A percentile compares a stretch with the other conserved stretches of the same genome.
phyloP scores from a whole-genome alignment of 2,888 invertebrate species.

The Andricus curvator region DNA sequence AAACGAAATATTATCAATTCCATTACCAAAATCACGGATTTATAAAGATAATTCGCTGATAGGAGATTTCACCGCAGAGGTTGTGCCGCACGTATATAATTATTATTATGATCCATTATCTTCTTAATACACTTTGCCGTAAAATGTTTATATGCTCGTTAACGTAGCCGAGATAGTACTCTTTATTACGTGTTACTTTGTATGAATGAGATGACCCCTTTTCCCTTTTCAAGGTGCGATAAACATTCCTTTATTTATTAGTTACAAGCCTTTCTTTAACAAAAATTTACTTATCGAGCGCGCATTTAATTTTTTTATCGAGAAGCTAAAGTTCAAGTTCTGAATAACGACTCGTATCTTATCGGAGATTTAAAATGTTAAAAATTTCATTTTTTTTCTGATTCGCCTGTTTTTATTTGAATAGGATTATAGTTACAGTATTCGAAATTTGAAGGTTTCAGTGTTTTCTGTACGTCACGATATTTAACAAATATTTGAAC shows the following conservation, averaged over 20 bases:
- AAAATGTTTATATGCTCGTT: conserved; percentile 34
- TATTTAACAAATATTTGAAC: too few relatives aligned
- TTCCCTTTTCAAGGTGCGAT: conserved; percentile 3
- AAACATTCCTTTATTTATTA: conserved; percentile 19
- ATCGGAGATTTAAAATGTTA: not conserved
- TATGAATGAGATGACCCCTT: conserved; percentile 22
- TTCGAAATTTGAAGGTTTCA: too few relatives aligned
- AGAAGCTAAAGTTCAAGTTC: conserved; percentile 22
- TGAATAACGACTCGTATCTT: conserved; percentile 8
- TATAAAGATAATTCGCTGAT: conserved; percentile 6
- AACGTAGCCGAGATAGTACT: conserved; percentile 4
- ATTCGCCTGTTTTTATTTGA: not conserved
- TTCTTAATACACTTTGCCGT: conserved; percentile 18
- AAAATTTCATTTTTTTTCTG: not conserved
- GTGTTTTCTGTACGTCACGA: too few relatives aligned
- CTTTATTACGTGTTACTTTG: conserved; percentile 12
- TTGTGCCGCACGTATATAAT: not conserved
- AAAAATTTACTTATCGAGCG: not conserved
- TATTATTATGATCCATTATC: conserved; percentile 22
- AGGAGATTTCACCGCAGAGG: not conserved
- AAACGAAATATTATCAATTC: not conserved
- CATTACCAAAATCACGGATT: not conserved
- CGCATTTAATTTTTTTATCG: not conserved
- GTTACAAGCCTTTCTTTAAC: not conserved
- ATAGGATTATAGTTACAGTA: not conserved